Conservation (phyloP, 1,140 invertebrate genomes). For the Caenorhabditis tropicalis region DNA sequence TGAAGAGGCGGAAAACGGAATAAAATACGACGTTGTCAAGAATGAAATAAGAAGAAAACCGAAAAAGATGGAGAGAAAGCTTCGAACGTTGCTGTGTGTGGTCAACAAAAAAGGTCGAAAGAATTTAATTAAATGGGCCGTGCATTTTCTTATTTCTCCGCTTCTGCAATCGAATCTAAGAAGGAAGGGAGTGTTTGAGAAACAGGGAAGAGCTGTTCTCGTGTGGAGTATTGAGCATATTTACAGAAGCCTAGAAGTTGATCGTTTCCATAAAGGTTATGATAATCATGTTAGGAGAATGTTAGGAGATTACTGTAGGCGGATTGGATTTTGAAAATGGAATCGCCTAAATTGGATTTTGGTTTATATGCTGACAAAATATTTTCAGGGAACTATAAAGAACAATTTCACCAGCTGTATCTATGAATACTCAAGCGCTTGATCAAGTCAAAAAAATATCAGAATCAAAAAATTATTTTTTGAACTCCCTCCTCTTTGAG, state of each 20-base stretch:
- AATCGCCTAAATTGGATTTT: no score
- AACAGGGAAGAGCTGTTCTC: background rate
- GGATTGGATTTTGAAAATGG: no score
- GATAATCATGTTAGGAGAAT: no score
- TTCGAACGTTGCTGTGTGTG: conserved; percentile 16
- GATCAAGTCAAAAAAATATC: no score
- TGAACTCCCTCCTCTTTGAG: background rate
- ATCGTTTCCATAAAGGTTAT: no score
- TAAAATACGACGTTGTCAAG: background rate
- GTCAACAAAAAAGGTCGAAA: conserved; percentile 15
- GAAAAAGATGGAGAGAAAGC: background rate
- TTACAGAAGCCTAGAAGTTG: no score
- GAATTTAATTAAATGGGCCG: conserved; percentile 41
- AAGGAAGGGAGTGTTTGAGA: background rate
- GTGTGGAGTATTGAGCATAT: background rate
- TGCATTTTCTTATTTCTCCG: background rate
- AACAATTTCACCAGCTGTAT: no score
- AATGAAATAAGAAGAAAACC: background rate
- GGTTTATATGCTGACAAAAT: no score
- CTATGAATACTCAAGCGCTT: no score
- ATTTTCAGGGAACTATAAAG: background rate
- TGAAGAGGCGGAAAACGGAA: background rate
- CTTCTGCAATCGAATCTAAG: background rate
- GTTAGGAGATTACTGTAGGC: no score
- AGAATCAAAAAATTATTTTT: background rate